phyloP scores from a whole-genome alignment of 2,113 vertebrate species.

The Smithornis capensis region DNA sequence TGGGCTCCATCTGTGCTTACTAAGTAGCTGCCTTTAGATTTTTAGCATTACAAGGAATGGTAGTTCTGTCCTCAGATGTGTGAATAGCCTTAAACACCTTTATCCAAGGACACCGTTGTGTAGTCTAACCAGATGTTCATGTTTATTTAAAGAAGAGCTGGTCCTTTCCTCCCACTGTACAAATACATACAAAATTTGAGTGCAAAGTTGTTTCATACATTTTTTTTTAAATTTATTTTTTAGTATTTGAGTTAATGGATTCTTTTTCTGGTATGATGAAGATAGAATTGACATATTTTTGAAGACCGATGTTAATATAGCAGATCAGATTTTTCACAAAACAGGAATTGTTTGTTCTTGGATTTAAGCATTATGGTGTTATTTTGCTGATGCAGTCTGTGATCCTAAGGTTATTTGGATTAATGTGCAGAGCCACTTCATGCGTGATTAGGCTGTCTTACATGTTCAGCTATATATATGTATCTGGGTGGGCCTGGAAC shows the following conservation, averaged over 20 bases:
- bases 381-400: background rate
- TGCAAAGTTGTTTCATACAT: background rate
- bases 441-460: background rate
- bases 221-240: background rate
- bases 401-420: background rate
- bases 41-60: background rate
- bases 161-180: background rate
- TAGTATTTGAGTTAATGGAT: background rate
- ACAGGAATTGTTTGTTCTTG: background rate
- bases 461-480: background rate
- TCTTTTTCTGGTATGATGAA: background rate
- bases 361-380: background rate
- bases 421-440: background rate
- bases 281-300: background rate
- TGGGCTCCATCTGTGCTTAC: background rate
- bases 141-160: background rate
- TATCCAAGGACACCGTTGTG: background rate
- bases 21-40: background rate
- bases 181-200: background rate
- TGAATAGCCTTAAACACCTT: background rate
- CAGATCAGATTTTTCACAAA: background rate
- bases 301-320: background rate
- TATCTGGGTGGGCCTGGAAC: background rate
- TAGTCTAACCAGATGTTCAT: background rate
- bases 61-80: background rate